Percentiles rank a stretch among this genome's conserved stretches.
Evolutionary conservation across 1,140 invertebrate genomes (phyloP).

Genomic region (Nasonia giraulti): DNA sequence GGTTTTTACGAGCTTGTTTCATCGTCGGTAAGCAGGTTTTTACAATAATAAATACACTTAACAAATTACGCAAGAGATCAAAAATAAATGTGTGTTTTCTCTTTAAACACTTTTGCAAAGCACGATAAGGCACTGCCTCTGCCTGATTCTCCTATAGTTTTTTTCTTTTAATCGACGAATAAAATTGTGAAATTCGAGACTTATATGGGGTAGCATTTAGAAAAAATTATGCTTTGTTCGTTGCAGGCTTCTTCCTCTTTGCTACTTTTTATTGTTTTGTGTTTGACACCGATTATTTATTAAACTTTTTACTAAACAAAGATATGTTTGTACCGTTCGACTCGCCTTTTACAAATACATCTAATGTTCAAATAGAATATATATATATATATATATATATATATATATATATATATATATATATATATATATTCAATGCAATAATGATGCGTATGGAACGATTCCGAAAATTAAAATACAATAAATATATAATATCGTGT

Average conservation of each 20-base stretch:
- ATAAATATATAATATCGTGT: slow-evolving; percentile 47
- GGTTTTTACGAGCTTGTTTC: slow-evolving; percentile 19
- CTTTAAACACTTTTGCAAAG: no score
- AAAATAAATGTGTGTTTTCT: no score
- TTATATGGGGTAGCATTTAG: slow-evolving; percentile 32
- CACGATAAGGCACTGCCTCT: no score
- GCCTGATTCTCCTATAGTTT: no score
- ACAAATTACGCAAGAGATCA: slow-evolving; percentile 48
- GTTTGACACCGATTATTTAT: slow-evolving; percentile 27
- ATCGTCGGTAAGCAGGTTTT: slow-evolving; percentile 14
- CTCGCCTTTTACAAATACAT: slow-evolving; percentile 46
- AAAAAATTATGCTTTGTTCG: slow-evolving; percentile 41
- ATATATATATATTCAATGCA: slow-evolving; percentile 54
- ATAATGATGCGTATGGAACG: slow-evolving; percentile 41
- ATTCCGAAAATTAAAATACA: slow-evolving; percentile 57
- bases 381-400: slow-evolving; percentile 55
- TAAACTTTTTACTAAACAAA: slow-evolving; percentile 50
- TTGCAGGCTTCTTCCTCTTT: slow-evolving; percentile 37
- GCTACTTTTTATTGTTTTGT: slow-evolving; percentile 33
- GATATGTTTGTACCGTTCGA: slow-evolving; percentile 29
- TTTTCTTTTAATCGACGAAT: no score
- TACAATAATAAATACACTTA: slow-evolving; percentile 43
- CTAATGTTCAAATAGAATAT: slow-evolving; percentile 19
- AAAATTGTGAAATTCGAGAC: slow-evolving; percentile 47
- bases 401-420: slow-evolving; percentile 55